Percentiles rank a stretch among this genome's conserved stretches.
These are phyloP conservation scores for Hexactinellida sp. DNA, from an alignment of 37 sponge, comb jelly and placozoan genomes.

Conservation along the genomic window DNA sequence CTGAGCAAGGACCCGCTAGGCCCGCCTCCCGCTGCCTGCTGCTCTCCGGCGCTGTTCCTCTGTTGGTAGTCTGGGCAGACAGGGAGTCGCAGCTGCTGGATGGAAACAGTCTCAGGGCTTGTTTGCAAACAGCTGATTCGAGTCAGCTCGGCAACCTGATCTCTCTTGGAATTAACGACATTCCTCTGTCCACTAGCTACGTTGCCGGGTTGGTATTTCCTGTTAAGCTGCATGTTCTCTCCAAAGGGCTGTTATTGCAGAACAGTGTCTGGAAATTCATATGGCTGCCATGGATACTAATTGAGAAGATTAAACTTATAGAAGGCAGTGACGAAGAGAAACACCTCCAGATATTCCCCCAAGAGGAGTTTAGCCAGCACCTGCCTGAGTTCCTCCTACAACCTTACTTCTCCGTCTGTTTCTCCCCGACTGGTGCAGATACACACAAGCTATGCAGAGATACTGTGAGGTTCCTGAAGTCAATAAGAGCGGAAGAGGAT, in stretches of 20 bases:
- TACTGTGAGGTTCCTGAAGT: background rate
- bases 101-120: background rate
- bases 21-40: background rate
- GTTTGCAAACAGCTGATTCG: background rate
- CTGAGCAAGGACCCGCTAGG: background rate
- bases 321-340: background rate
- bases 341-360: background rate
- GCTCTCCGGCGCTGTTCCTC: background rate
- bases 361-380: background rate
- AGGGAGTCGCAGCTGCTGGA: background rate
- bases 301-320: background rate
- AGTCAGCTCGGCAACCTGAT: conserved; percentile 6
- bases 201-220: background rate
- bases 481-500: background rate
- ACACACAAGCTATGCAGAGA: background rate
- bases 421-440: background rate
- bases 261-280: background rate
- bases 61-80: background rate
- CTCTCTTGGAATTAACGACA: background rate
- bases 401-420: background rate
- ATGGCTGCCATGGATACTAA: background rate
- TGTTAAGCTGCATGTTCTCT: background rate
- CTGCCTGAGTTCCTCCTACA: background rate
- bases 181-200: background rate
- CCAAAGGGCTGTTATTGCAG: background rate